Conservation (phyloP, 2,797 vertebrate species). For the Hephaestus fuliginosus region DNA sequence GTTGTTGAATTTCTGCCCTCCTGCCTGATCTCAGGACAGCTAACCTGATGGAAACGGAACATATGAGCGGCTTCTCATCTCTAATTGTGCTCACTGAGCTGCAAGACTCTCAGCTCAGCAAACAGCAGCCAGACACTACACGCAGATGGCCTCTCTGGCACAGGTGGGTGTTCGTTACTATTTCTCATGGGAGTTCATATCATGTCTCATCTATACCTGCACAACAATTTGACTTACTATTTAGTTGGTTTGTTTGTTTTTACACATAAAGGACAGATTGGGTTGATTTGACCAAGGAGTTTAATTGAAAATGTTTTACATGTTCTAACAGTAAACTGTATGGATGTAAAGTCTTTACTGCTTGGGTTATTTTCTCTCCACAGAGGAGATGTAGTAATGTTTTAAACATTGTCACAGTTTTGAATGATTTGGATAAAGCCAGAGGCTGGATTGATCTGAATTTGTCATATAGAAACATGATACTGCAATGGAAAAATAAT, state of each 20-base stretch:
- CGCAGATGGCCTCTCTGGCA: constrained; percentile 57
- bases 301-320: background rate
- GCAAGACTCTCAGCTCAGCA: constrained; percentile 65
- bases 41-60: constrained; percentile 65
- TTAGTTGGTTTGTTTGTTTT: background rate
- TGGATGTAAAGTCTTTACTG: background rate
- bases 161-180: constrained; percentile 54
- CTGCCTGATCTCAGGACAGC: constrained; percentile 53
- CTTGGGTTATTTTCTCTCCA: background rate
- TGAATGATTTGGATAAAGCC: background rate
- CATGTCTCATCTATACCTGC: constrained; percentile 18
- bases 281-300: background rate
- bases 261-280: too few species aligned
- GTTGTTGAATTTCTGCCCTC: constrained; percentile 37
- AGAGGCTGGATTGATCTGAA: background rate
- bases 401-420: background rate
- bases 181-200: constrained; percentile 39
- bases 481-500: background rate
- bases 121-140: constrained; percentile 53
- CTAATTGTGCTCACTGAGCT: constrained; percentile 71
- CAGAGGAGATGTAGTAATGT: background rate
- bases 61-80: constrained; percentile 36
- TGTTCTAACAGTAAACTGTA: background rate
- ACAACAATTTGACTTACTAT: background rate
- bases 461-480: background rate